Conservation (phyloP, 1,140 invertebrate species). For the Lordiphosa clarofinis region DNA sequence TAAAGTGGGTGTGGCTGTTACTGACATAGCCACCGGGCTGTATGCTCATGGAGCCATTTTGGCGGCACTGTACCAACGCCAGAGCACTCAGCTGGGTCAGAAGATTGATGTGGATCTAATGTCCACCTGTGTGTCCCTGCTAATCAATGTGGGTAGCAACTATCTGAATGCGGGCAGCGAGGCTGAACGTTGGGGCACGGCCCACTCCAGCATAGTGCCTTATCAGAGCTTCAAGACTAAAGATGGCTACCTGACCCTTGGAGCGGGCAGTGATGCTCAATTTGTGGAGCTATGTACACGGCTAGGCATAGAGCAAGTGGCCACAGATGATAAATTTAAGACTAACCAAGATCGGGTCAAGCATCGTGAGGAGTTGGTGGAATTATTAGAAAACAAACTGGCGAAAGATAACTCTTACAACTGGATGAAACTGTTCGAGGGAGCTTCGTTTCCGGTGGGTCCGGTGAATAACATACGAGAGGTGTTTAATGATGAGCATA, state of each 20-base stretch:
- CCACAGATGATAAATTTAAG: conserved; percentile 84
- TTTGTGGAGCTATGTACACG: conserved; percentile 86
- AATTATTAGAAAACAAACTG: conserved; percentile 84
- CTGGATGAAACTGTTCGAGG: conserved; percentile 88
- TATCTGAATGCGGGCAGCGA: conserved; percentile 93
- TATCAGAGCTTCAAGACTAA: conserved; percentile 93
- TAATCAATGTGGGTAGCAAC: conserved; percentile 95
- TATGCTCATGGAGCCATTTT: conserved; percentile 98
- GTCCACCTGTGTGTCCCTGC: conserved; percentile 92
- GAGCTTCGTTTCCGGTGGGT: conserved; percentile 90
- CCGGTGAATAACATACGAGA: conserved; percentile 92
- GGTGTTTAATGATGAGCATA: conserved; percentile 93
- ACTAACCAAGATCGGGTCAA: conserved; percentile 88
- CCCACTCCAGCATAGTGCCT: conserved; percentile 96
- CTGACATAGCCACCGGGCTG: conserved; percentile 94
- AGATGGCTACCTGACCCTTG: conserved; percentile 91
- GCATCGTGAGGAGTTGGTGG: conserved; percentile 86
- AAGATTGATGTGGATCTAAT: conserved; percentile 97
- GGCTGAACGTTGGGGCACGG: conserved; percentile 90
- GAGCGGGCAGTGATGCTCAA: conserved; percentile 89
- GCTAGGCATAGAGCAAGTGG: conserved; percentile 84
- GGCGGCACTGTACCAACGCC: conserved; percentile 90
- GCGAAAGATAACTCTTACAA: conserved; percentile 85
- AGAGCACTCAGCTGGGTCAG: conserved; percentile 90
- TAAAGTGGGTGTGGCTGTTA: conserved; percentile 95